Conservation (phyloP, 2,113 vertebrate species). For the Periophthalmus modestus region DNA sequence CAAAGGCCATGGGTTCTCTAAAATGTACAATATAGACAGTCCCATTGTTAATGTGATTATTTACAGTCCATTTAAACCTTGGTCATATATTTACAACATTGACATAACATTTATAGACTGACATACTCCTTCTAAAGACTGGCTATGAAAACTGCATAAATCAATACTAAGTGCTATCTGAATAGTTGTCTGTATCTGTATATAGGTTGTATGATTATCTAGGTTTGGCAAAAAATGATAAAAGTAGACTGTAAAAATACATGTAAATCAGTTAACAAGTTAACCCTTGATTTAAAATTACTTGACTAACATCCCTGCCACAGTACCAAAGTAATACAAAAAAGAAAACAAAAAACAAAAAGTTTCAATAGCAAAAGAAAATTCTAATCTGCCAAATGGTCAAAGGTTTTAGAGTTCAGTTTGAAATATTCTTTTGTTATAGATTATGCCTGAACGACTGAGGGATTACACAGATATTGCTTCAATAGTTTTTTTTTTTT, state of each 20-base stretch:
- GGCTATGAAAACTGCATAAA: constrained; percentile 12
- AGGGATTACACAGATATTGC: background rate
- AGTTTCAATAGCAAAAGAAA: background rate
- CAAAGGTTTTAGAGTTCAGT: too few relatives aligned
- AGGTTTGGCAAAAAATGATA: background rate
- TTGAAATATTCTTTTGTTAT: too few relatives aligned
- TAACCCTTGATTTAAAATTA: background rate
- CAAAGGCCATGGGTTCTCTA: background rate
- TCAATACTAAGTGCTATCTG: constrained; percentile 47
- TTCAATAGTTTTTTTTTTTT: background rate
- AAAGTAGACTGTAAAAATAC: constrained; percentile 27
- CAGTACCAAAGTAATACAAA: constrained; percentile 16
- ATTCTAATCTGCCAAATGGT: too few relatives aligned
- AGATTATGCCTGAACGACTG: too few relatives aligned
- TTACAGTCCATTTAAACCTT: constrained; percentile 42
- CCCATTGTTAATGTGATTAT: constrained; percentile 54
- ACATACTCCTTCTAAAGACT: constrained; percentile 46
- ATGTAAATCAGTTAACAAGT: constrained; percentile 9
- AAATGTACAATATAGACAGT: constrained; percentile 47
- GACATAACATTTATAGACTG: constrained; percentile 53
- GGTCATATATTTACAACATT: constrained; percentile 46
- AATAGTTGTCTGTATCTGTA: constrained; percentile 20
- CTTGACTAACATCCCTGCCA: constrained; percentile 19
- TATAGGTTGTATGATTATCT: constrained; percentile 19
- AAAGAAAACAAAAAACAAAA: constrained; percentile 16